A percentile compares a stretch with the other conserved stretches of the same genome.
phyloP scores from a whole-genome alignment of 2,888 invertebrate species.

The Nomada hirtipes region DNA sequence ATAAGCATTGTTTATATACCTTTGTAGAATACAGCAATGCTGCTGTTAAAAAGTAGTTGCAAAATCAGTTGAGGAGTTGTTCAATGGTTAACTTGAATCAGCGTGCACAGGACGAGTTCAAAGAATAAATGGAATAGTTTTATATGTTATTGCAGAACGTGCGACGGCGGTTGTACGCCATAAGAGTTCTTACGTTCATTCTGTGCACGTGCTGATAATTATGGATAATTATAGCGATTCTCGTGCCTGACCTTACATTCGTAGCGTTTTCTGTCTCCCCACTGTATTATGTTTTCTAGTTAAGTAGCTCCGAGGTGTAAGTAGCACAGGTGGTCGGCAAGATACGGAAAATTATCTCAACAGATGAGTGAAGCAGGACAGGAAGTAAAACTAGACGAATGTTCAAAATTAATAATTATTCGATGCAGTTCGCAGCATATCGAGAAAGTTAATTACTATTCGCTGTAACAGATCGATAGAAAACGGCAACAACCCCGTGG shows the following conservation, averaged over 20 bases:
- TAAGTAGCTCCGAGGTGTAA: background rate
- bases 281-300: background rate
- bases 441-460: constrained; percentile 12
- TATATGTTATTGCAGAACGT: background rate
- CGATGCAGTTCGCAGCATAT: background rate
- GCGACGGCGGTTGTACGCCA: constrained; percentile 17
- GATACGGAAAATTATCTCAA: background rate
- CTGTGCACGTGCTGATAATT: constrained; percentile 64
- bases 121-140: background rate
- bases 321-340: background rate
- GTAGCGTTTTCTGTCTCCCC: constrained; percentile 3
- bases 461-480: background rate
- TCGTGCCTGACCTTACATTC: constrained; percentile 41
- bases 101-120: too few relatives aligned
- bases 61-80: too few relatives aligned
- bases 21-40: too few relatives aligned
- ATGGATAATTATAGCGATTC: constrained; percentile 65
- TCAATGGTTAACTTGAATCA: too few relatives aligned
- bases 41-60: too few relatives aligned
- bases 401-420: background rate
- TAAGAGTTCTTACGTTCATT: constrained; percentile 26
- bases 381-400: too few relatives aligned
- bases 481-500: background rate
- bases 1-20: too few relatives aligned
- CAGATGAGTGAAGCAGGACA: background rate